phyloP scores from a whole-genome alignment of 2,113 vertebrate genomes.

The Psephotus haematonotus region DNA sequence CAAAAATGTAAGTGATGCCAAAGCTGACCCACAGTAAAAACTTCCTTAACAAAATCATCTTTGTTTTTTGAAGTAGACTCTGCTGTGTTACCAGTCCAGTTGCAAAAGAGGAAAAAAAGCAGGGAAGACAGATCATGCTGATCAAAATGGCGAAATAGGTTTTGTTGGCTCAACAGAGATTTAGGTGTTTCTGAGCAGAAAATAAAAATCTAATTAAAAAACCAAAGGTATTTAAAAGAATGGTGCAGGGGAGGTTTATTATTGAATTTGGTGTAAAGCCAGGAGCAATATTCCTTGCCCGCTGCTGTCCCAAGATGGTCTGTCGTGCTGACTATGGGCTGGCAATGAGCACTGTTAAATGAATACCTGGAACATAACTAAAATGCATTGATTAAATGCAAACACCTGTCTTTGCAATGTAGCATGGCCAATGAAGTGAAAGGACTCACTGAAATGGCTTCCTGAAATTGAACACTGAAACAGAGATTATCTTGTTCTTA shows the following conservation, averaged over 20 bases:
- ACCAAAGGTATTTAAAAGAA: conserved; percentile 52
- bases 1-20: neutral
- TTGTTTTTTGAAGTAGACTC: neutral
- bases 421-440: neutral
- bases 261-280: conserved; percentile 8
- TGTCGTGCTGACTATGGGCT: neutral
- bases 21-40: neutral
- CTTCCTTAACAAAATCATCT: neutral
- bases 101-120: neutral
- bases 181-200: conserved; percentile 46
- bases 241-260: neutral
- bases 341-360: neutral
- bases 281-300: neutral
- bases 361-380: neutral
- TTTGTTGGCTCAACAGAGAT: conserved; percentile 25
- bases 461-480: neutral
- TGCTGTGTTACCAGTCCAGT: conserved; percentile 5
- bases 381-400: neutral
- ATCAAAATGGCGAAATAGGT: conserved; percentile 40
- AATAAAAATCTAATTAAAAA: conserved; percentile 54
- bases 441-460: neutral
- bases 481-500: conserved; percentile 25
- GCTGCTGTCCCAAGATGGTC: neutral
- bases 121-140: neutral
- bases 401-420: neutral